phyloP scores from a whole-genome alignment of 2,113 vertebrate species.

The Muntiacus reevesi region DNA sequence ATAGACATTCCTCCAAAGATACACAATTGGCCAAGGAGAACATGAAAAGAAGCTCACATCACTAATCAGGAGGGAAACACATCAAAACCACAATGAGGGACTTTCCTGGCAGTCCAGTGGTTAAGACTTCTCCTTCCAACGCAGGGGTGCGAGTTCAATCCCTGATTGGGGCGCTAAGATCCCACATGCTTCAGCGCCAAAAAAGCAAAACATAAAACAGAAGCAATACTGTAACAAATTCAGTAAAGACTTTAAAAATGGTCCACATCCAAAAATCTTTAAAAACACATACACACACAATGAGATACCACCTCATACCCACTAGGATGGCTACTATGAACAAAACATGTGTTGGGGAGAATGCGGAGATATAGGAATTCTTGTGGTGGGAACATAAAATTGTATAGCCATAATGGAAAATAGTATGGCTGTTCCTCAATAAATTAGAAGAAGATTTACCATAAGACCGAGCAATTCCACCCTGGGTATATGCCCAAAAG shows the following conservation, averaged over 20 bases:
- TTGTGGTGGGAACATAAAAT: not conserved
- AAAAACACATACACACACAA: not conserved
- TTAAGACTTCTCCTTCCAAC: not conserved
- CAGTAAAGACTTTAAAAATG: not conserved
- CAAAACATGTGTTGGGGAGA: not conserved
- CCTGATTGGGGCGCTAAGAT: not conserved
- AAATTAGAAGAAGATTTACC: not conserved
- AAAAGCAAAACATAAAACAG: not conserved
- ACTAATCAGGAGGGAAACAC: not conserved
- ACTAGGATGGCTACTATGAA: not conserved
- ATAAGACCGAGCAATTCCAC: not conserved
- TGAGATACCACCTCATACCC: not conserved
- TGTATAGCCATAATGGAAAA: not conserved
- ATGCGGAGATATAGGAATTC: not conserved
- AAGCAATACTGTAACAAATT: not conserved
- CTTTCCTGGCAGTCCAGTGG: not conserved
- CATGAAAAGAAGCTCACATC: not conserved
- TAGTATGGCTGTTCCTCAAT: not conserved
- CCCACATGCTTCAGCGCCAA: not conserved
- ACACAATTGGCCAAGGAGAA: not conserved
- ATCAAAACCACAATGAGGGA: not conserved
- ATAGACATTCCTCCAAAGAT: not conserved
- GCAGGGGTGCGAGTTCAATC: not conserved
- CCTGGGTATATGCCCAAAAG: not conserved
- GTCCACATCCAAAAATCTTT: not conserved